phyloP scores from a whole-genome alignment of 2,888 invertebrate genomes.

The Trileptium ribeirensis region DNA sequence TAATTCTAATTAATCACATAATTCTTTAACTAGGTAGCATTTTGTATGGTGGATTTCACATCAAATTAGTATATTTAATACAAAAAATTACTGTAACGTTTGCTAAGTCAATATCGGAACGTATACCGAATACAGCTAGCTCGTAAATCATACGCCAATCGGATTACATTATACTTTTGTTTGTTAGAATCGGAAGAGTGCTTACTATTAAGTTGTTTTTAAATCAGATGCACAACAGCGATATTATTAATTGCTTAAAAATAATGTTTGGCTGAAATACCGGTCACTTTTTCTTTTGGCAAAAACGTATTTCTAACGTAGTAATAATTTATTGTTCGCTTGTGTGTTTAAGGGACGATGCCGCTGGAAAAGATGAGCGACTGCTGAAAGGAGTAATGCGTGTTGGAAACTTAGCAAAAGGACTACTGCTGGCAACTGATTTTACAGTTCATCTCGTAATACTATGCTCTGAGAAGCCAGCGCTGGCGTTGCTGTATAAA shows the following conservation, averaged over 20 bases:
- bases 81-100: too few species aligned
- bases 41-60: too few species aligned
- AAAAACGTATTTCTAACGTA: neutral
- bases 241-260: neutral
- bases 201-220: too few species aligned
- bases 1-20: too few species aligned
- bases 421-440: constrained; percentile 80
- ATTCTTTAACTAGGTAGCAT: too few species aligned
- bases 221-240: neutral
- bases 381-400: constrained; percentile 92
- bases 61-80: too few species aligned
- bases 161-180: too few species aligned
- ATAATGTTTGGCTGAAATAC: too few species aligned
- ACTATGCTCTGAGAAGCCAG: constrained; percentile 87
- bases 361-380: constrained; percentile 3
- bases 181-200: too few species aligned
- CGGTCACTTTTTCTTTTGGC: neutral
- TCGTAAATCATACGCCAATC: too few species aligned
- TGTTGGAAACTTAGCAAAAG: constrained; percentile 81
- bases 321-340: neutral
- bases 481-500: constrained; percentile 71
- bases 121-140: too few species aligned
- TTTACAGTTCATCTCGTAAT: constrained; percentile 83
- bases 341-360: neutral
- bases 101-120: too few species aligned